A percentile compares a stretch with the other conserved stretches of the same genome.
These are phyloP conservation scores for Sesamia nonagrioides DNA, from an alignment of 1,140 invertebrate species.

Conservation along the genomic window DNA sequence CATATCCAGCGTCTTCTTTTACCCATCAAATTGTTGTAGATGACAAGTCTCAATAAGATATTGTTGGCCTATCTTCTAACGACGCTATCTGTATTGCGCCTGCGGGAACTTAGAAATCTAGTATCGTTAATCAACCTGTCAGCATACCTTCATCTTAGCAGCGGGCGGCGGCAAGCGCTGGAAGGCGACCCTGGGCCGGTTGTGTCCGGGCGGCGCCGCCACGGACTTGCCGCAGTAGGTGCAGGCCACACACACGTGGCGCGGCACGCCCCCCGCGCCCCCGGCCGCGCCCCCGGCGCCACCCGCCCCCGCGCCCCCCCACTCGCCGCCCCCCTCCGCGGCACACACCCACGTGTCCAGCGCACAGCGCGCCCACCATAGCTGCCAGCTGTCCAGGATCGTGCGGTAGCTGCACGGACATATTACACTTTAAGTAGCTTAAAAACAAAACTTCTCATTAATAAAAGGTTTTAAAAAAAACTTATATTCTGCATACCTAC, in stretches of 20 bases:
- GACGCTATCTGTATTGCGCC: too few species aligned
- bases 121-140: too few species aligned
- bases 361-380: constrained; percentile 93
- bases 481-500: too few species aligned
- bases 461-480: too few species aligned
- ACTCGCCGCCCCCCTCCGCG: constrained; percentile 55
- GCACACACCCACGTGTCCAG: constrained; percentile 88
- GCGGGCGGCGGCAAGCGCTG: constrained; percentile 88
- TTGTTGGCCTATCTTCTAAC: too few species aligned
- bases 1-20: too few species aligned
- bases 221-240: constrained; percentile 98
- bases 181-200: constrained; percentile 88
- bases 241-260: constrained; percentile 95
- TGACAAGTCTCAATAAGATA: too few species aligned
- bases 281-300: constrained; percentile 55
- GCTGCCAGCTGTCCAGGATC: constrained; percentile 92
- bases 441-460: too few species aligned
- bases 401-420: constrained; percentile 89
- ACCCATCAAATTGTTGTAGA: too few species aligned
- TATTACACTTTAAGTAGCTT: background rate
- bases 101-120: too few species aligned
- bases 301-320: constrained; percentile 54
- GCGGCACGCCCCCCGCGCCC: constrained; percentile 52
- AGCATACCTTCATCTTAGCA: constrained; percentile 76
- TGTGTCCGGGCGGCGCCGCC: constrained; percentile 91